phyloP scores from a whole-genome alignment of 1,140 invertebrate species.

The Leptoteleia sp. region DNA sequence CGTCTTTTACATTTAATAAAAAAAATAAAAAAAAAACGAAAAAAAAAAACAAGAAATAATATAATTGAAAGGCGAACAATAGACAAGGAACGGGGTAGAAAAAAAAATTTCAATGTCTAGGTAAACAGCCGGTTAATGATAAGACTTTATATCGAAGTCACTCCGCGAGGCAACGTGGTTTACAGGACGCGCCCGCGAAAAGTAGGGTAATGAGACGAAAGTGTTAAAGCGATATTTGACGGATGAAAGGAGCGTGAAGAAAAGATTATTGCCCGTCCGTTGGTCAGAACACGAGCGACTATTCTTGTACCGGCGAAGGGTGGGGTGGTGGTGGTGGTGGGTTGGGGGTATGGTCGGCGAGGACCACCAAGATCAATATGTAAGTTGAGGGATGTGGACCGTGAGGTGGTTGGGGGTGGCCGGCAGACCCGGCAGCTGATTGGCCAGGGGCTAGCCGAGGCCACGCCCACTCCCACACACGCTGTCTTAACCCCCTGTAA shows the following conservation, averaged over 20 bases:
- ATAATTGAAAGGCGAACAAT: no score
- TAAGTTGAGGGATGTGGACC: slow-evolving; percentile 80
- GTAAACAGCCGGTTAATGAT: slow-evolving; percentile 42
- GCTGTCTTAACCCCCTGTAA: slow-evolving; percentile 79
- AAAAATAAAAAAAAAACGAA: no score
- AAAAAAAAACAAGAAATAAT: no score
- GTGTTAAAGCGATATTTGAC: slow-evolving; percentile 37
- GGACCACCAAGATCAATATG: slow-evolving; percentile 81
- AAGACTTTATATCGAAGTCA: slow-evolving; percentile 4
- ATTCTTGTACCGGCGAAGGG: slow-evolving; percentile 37
- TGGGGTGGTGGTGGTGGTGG: no score
- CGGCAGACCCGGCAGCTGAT: slow-evolving; percentile 77
- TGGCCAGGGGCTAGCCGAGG: slow-evolving; percentile 78
- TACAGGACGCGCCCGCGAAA: slow-evolving; percentile 3
- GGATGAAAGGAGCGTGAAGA: slow-evolving; percentile 12
- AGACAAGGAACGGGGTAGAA: no score
- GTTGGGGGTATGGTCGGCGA: slow-evolving; percentile 72
- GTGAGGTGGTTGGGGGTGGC: slow-evolving; percentile 79
- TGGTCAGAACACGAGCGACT: slow-evolving; percentile 56
- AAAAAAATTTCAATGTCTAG: slow-evolving; percentile 32
- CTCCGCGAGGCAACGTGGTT: no score
- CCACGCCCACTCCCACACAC: slow-evolving; percentile 82
- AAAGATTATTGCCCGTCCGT: slow-evolving; percentile 57
- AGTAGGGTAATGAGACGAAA: slow-evolving; percentile 40
- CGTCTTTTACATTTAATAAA: no score